These are phyloP conservation scores for Drosophila pseudotalamancana DNA, from an alignment of 2,888 invertebrate genomes.

Conservation along the genomic window DNA sequence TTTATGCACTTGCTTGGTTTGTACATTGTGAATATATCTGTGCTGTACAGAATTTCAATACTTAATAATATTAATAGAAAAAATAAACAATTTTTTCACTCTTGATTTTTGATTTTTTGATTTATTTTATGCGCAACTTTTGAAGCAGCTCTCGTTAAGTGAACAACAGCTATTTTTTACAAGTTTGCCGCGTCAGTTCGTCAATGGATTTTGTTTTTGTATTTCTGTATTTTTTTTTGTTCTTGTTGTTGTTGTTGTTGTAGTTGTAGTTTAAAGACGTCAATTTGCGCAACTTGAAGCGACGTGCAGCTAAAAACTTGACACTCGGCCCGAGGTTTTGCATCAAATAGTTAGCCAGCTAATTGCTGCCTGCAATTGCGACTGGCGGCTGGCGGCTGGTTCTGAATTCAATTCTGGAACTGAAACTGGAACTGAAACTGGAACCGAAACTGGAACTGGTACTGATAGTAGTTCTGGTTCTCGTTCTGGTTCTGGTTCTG, in stretches of 20 bases:
- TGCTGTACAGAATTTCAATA: too few species aligned
- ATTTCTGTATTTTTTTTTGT: neutral
- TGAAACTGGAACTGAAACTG: conserved; percentile 1
- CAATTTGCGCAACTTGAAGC: conserved; percentile 38
- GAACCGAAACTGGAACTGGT: neutral
- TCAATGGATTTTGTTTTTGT: conserved; percentile 10
- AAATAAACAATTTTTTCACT: too few species aligned
- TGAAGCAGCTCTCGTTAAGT: conserved; percentile 28
- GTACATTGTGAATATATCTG: too few species aligned
- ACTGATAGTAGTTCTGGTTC: neutral
- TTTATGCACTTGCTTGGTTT: too few species aligned
- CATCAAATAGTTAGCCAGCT: conserved; percentile 20
- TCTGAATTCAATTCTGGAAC: neutral
- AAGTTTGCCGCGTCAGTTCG: conserved; percentile 29
- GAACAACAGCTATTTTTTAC: conserved; percentile 30
- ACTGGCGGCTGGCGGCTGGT: neutral
- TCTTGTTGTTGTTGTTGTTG: neutral
- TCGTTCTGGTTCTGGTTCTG: neutral
- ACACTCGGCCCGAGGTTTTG: conserved; percentile 6
- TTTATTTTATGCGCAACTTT: neutral
- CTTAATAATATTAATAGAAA: too few species aligned
- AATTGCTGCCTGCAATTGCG: conserved; percentile 43
- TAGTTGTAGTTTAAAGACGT: conserved; percentile 9
- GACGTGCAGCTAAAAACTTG: conserved; percentile 14
- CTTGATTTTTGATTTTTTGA: neutral